Base-by-base conservation (phyloP, 1,140 invertebrate genomes). In the Globodera rostochiensis region DNA sequence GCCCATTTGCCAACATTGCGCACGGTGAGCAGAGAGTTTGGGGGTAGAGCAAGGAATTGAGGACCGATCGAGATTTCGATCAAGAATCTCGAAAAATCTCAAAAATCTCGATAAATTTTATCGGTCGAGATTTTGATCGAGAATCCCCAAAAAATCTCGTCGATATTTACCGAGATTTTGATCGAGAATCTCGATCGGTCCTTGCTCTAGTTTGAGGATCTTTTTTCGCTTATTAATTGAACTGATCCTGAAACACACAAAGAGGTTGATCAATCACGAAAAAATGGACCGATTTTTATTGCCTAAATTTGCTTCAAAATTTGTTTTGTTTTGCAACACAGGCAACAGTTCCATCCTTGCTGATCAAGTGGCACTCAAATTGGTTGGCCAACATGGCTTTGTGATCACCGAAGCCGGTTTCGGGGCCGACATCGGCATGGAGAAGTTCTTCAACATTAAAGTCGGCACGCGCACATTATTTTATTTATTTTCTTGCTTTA, bases 371-470 rank as follows among this genome's bases (percentile, higher is more conserved):
- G 97, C 94, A 19, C 91, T 98, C 36, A 98, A 98, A 91, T 91
- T 99, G 50, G 97, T 98, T 36, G 96, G 96, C 21, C 91, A 93
- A 81, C 92, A 95, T 75, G 98, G 98, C 25, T 96, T 94, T 90
- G 96, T 98, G 4, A 93, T 98, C 1, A 99, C 98, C 8, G 97
- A 99, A 92, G 95, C 96, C 77, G 97, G 97, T 15, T 99, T 99
- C 91, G 97, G 96, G 36, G 96, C 96, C 13, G 97, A 99, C 91
- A 98, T 99, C 88, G 97, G 84, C 45, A 96, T 98, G 94, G 97
- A 99, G 91, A 99, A 99, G 90, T 98, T 98, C 91, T 97, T 98
- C 90, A 93, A 99, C 90, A 98, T 99, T 75, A 99, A 74, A 71
- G 79, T 74, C 25, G 70, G 53, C 5, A 6, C 8, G 8, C 21